phyloP scores from a whole-genome alignment of 92 coral and sea anemone species.

The Paramuricea clavata region DNA sequence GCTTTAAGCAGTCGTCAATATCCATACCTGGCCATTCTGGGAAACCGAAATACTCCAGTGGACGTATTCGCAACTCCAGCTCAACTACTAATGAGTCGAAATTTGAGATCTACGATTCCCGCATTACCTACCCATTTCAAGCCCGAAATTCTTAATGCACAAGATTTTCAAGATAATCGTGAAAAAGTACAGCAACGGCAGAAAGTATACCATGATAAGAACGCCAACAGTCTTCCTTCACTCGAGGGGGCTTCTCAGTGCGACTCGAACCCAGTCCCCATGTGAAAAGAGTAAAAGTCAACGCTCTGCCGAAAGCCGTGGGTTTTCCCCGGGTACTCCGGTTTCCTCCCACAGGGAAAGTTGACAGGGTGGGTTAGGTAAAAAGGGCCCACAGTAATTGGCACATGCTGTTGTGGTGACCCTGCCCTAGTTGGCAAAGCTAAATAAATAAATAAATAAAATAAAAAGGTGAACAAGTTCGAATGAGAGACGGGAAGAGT shows the following conservation, averaged over 20 bases:
- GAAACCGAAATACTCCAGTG: conserved; percentile 42
- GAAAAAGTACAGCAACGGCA: conserved; percentile 33
- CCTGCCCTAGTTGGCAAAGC: too few relatives aligned
- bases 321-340: too few relatives aligned
- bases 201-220: conserved; percentile 60
- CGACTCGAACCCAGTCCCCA: too few relatives aligned
- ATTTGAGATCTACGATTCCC: conserved; percentile 60
- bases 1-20: conserved; percentile 31
- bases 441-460: too few relatives aligned
- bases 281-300: too few relatives aligned
- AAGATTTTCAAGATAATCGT: conserved; percentile 58
- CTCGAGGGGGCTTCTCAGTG: too few relatives aligned
- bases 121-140: conserved; percentile 52
- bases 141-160: conserved; percentile 40
- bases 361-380: too few relatives aligned
- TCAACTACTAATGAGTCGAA: conserved; percentile 59
- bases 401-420: too few relatives aligned
- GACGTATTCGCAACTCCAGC: conserved; percentile 51
- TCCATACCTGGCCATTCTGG: conserved; percentile 54
- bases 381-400: too few relatives aligned
- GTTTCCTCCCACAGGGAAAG: too few relatives aligned
- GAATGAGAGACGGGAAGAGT: conserved; percentile 63
- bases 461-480: conserved; percentile 53
- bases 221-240: conserved; percentile 57
- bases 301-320: too few relatives aligned